Conservation (phyloP, 2,797 vertebrate genomes). For the Crypturellus tataupa region DNA sequence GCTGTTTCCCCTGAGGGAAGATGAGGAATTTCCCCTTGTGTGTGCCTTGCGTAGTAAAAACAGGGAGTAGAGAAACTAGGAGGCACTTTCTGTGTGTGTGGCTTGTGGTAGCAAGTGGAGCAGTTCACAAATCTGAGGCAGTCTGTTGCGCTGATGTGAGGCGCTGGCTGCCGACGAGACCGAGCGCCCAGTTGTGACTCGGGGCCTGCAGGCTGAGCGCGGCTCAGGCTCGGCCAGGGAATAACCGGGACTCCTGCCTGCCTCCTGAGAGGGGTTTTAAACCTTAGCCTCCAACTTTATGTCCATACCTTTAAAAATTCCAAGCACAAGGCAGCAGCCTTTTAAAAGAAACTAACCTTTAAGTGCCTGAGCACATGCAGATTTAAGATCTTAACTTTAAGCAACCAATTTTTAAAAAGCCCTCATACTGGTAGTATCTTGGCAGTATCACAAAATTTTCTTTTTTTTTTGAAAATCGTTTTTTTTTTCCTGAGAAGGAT, state of each 20-base stretch:
- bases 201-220: not conserved
- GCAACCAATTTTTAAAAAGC: not conserved
- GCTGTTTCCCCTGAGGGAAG: not conserved
- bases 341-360: not conserved
- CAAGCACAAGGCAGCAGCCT: not conserved
- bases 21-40: slow-evolving; percentile 10
- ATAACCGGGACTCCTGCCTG: not conserved
- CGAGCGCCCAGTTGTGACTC: not conserved
- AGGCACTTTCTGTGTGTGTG: not conserved
- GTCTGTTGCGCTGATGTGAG: not conserved
- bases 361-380: not conserved
- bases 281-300: not conserved
- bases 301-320: not conserved
- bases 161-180: not conserved
- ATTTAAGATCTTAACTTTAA: not conserved
- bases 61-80: not conserved
- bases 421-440: not conserved
- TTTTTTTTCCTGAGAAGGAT: not conserved
- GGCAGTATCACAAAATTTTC: not conserved
- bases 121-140: not conserved
- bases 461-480: not conserved
- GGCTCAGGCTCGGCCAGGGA: not conserved
- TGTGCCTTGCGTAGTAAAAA: not conserved
- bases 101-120: not conserved
- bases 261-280: not conserved